phyloP scores from a whole-genome alignment of 1,140 invertebrate genomes.

The Cydia fagiglandana region DNA sequence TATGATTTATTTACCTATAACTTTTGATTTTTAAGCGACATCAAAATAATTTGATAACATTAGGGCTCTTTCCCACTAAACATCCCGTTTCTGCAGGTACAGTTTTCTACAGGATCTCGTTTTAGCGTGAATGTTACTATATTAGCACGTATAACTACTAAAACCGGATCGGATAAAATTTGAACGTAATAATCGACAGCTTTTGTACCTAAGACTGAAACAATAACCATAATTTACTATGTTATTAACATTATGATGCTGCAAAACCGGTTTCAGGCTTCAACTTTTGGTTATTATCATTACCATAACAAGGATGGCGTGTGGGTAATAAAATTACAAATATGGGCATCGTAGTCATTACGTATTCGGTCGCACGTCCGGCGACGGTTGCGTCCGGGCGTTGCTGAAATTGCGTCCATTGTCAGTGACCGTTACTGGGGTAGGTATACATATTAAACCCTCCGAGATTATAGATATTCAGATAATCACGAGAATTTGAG shows the following conservation, averaged over 20 bases:
- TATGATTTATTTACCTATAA: no score
- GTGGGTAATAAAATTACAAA: slow-evolving; percentile 55
- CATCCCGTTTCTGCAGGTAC: no score
- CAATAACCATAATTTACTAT: background rate
- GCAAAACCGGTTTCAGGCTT: slow-evolving; percentile 19
- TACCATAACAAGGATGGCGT: slow-evolving; percentile 52
- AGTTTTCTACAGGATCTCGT: no score
- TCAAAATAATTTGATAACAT: no score
- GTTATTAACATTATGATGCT: background rate
- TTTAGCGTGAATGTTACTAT: no score
- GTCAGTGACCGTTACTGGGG: slow-evolving; percentile 39
- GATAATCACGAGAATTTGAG: no score
- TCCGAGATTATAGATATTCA: no score
- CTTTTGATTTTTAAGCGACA: no score
- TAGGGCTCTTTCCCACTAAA: no score
- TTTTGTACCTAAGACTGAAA: background rate
- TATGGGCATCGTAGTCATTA: slow-evolving; percentile 51
- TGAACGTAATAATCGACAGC: no score
- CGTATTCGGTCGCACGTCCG: slow-evolving; percentile 52
- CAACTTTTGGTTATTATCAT: slow-evolving; percentile 44
- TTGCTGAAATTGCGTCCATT: slow-evolving; percentile 48
- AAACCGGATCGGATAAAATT: no score
- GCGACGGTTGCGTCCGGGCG: slow-evolving; percentile 34
- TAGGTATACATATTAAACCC: background rate
- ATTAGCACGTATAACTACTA: no score